phyloP scores from a whole-genome alignment of 2,888 invertebrate species.

The Hyposoter dolosus region DNA sequence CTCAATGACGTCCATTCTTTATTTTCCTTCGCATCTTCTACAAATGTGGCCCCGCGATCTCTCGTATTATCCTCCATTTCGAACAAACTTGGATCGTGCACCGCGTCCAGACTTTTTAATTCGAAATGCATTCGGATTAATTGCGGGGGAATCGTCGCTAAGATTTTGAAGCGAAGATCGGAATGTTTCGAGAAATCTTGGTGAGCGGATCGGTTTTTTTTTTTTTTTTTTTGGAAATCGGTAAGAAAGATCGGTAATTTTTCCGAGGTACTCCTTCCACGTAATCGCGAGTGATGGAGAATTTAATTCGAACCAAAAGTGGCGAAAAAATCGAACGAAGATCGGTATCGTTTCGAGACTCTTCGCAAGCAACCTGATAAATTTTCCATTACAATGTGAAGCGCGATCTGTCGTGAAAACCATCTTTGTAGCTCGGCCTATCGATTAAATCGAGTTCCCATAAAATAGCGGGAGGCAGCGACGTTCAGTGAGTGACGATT shows the following conservation, averaged over 20 bases:
- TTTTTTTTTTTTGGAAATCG: neutral
- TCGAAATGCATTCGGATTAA: neutral
- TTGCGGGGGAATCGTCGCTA: neutral
- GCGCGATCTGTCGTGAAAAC: constrained; percentile 36
- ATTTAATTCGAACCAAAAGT: neutral
- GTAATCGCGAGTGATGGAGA: neutral
- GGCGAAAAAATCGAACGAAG: neutral
- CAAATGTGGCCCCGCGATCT: neutral
- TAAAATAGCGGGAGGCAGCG: constrained; percentile 51
- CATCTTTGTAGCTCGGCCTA: constrained; percentile 22
- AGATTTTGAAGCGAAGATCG: neutral
- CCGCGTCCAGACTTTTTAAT: neutral
- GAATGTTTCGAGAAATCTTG: neutral
- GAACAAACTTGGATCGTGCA: neutral
- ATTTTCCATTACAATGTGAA: constrained; percentile 42
- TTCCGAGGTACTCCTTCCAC: neutral
- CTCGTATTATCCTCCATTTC: constrained; percentile 15
- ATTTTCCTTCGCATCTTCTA: constrained; percentile 3
- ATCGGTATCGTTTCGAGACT: constrained; percentile 51
- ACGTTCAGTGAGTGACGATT: constrained; percentile 48
- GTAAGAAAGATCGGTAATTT: neutral
- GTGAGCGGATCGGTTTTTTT: neutral
- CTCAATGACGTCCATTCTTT: constrained; percentile 38
- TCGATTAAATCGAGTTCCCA: constrained; percentile 9
- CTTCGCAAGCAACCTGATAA: constrained; percentile 40